phyloP scores from a whole-genome alignment of 2,113 vertebrate genomes.

The Clarias gariepinus region DNA sequence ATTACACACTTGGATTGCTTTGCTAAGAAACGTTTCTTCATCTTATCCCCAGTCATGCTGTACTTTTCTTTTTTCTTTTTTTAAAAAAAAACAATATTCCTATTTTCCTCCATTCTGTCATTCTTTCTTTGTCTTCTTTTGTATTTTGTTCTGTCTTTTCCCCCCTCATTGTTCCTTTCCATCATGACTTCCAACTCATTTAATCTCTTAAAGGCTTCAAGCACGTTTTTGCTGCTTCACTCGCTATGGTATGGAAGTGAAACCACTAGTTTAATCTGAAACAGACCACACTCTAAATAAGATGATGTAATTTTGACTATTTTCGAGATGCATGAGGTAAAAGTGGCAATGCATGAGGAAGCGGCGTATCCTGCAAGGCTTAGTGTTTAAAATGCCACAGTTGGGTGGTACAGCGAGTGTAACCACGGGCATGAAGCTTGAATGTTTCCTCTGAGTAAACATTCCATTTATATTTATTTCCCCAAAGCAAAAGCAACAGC shows the following conservation, averaged over 20 bases:
- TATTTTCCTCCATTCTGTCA: neutral
- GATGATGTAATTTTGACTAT: neutral
- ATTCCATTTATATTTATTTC: slow-evolving; percentile 22
- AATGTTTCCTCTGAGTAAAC: slow-evolving; percentile 35
- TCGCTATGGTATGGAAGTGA: neutral
- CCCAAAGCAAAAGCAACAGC: slow-evolving; percentile 21
- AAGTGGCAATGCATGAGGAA: neutral
- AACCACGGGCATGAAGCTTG: slow-evolving; percentile 33
- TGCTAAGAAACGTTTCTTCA: neutral
- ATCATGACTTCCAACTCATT: neutral
- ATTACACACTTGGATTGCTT: neutral
- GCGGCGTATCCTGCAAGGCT: neutral
- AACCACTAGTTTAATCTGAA: neutral
- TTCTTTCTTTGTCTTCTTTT: neutral
- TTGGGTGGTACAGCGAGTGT: slow-evolving; percentile 6
- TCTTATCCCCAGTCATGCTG: neutral
- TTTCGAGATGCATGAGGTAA: neutral
- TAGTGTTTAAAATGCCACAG: neutral
- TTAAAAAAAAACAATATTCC: neutral
- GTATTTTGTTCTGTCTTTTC: neutral
- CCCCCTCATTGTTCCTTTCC: neutral
- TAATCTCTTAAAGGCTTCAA: neutral
- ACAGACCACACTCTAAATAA: neutral
- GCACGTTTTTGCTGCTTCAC: neutral
- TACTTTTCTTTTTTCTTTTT: neutral